Conservation (phyloP, 1,140 invertebrate genomes). For the Lineus longissimus region DNA sequence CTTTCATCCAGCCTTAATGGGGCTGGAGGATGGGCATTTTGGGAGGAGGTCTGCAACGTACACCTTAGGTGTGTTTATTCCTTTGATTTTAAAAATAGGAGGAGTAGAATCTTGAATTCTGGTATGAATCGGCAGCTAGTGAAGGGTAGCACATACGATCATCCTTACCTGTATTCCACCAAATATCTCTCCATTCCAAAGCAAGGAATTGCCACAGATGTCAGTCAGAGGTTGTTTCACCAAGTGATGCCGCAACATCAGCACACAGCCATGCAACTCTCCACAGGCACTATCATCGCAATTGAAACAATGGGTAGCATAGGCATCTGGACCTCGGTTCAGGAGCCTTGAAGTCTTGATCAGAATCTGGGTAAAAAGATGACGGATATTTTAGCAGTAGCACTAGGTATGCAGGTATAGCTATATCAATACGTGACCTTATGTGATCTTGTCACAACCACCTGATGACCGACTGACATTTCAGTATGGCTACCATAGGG, state of each 20-base stretch:
- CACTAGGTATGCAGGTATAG: slow-evolving; percentile 5
- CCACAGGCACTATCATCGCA: neutral
- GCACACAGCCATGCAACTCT: slow-evolving; percentile 54
- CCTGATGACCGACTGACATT: no score
- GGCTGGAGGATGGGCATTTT: no score
- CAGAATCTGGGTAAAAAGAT: slow-evolving; percentile 11
- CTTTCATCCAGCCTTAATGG: no score
- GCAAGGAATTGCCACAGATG: slow-evolving; percentile 59
- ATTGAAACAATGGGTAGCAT: neutral
- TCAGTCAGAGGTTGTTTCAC: slow-evolving; percentile 63
- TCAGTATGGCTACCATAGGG: no score
- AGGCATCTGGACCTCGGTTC: slow-evolving; percentile 30
- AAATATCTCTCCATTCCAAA: slow-evolving; percentile 83
- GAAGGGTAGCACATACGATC: no score
- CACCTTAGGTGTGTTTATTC: no score
- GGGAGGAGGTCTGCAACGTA: no score
- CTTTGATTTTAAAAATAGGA: no score
- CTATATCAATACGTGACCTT: no score
- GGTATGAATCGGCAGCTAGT: no score
- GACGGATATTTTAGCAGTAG: neutral
- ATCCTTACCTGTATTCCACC: slow-evolving; percentile 49
- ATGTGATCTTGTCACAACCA: no score
- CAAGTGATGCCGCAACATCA: slow-evolving; percentile 68
- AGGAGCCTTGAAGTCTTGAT: slow-evolving; percentile 17
- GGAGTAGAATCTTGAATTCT: no score